These are phyloP conservation scores for Paracanthobrama guichenoti DNA, from an alignment of 2,113 vertebrate genomes.

Conservation along the genomic window DNA sequence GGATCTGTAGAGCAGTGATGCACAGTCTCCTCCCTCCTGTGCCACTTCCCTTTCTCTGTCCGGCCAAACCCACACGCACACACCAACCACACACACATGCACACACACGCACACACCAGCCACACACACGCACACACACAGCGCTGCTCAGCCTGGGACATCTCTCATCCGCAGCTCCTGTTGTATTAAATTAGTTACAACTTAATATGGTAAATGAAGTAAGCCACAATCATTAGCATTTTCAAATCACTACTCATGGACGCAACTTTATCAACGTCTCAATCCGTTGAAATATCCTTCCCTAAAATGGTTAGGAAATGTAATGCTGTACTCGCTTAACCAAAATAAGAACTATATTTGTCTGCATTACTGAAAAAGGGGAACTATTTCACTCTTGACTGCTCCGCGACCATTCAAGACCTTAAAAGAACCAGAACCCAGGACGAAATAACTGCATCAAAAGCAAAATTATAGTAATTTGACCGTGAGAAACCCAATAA, in stretches of 20 bases:
- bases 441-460: slow-evolving; percentile 69
- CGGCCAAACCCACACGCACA: slow-evolving; percentile 53
- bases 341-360: slow-evolving; percentile 84
- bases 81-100: neutral
- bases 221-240: slow-evolving; percentile 9
- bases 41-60: slow-evolving; percentile 50
- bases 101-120: neutral
- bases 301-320: slow-evolving; percentile 90
- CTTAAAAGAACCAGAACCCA: slow-evolving; percentile 49
- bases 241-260: slow-evolving; percentile 53
- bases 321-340: slow-evolving; percentile 72
- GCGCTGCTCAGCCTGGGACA: slow-evolving; percentile 47
- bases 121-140: no score
- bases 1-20: slow-evolving; percentile 55
- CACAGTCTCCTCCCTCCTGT: slow-evolving; percentile 47
- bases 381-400: slow-evolving; percentile 74
- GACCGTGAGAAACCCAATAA: slow-evolving; percentile 52
- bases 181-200: slow-evolving; percentile 43
- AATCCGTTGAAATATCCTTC: slow-evolving; percentile 74
- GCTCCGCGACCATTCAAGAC: slow-evolving; percentile 40
- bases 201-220: slow-evolving; percentile 12
- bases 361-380: slow-evolving; percentile 78
- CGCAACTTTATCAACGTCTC: slow-evolving; percentile 60
- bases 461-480: slow-evolving; percentile 53
- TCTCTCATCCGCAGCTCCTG: slow-evolving; percentile 74